phyloP scores from a whole-genome alignment of 2,797 vertebrate genomes.

The Neostethus bicornis region DNA sequence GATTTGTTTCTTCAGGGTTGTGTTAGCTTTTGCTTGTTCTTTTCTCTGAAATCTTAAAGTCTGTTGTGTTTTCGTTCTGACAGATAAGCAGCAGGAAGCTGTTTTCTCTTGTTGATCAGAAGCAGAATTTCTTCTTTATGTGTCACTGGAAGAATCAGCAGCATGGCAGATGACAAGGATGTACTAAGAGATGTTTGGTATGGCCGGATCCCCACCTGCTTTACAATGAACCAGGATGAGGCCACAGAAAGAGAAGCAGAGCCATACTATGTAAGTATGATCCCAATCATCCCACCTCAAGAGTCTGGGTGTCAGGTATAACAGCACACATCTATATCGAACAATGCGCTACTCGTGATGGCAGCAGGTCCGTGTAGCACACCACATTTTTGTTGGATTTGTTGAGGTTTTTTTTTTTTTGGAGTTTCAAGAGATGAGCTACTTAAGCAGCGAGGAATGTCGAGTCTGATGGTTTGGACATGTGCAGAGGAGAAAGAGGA shows the following conservation, averaged over 20 bases:
- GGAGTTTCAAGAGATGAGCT: too few species aligned
- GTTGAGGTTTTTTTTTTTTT: too few species aligned
- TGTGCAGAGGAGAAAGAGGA: too few species aligned
- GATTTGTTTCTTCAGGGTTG: not conserved
- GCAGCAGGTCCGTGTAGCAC: too few species aligned
- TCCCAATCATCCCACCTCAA: too few species aligned
- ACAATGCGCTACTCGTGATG: too few species aligned
- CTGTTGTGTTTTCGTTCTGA: conserved; percentile 13
- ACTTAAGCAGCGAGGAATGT: too few species aligned
- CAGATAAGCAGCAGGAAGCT: conserved; percentile 13
- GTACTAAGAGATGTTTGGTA: conserved; percentile 98
- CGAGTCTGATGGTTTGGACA: too few species aligned
- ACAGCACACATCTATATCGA: too few species aligned
- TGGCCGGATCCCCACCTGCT: conserved; percentile 95
- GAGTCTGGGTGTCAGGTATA: too few species aligned
- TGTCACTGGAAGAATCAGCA: conserved; percentile 78
- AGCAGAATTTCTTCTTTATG: conserved; percentile 79
- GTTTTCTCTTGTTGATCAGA: not conserved
- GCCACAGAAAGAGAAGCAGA: conserved; percentile 95
- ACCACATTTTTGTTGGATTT: too few species aligned
- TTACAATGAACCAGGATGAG: conserved; percentile 94
- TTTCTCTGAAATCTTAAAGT: not conserved
- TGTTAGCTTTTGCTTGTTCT: not conserved
- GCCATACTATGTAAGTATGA: conserved; percentile 91
- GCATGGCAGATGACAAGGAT: conserved; percentile 99